A percentile compares a stretch with the other conserved stretches of the same genome.
These are phyloP conservation scores for Argentina silus DNA, from an alignment of 2,797 vertebrate genomes.

Conservation along the genomic window DNA sequence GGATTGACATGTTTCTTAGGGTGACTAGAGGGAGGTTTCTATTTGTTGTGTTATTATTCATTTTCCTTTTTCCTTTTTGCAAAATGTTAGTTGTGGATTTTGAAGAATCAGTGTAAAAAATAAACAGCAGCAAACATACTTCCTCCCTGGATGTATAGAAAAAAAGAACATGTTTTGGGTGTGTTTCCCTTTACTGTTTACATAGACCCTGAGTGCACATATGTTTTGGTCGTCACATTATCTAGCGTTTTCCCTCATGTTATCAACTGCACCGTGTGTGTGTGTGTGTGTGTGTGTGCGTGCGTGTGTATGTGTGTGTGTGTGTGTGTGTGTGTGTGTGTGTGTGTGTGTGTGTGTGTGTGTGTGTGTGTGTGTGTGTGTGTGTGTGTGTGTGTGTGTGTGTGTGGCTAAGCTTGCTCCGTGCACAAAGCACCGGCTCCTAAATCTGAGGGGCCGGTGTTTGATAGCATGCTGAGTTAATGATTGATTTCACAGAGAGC, in stretches of 20 bases:
- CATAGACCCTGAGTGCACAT: slow-evolving; percentile 50
- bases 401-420: slow-evolving; percentile 22
- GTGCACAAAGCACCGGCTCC: slow-evolving; percentile 44
- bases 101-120: slow-evolving; percentile 35
- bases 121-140: slow-evolving; percentile 40
- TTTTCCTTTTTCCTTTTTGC: slow-evolving; percentile 37
- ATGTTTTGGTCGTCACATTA: slow-evolving; percentile 42
- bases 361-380: background rate
- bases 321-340: slow-evolving; percentile 5
- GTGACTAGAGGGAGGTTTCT: slow-evolving; percentile 40
- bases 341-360: slow-evolving; percentile 13
- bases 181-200: slow-evolving; percentile 56
- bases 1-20: slow-evolving; percentile 26
- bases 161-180: slow-evolving; percentile 40
- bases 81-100: slow-evolving; percentile 43
- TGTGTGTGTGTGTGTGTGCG: slow-evolving; percentile 26
- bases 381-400: slow-evolving; percentile 14
- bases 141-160: slow-evolving; percentile 49
- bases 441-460: slow-evolving; percentile 44
- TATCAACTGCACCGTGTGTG: slow-evolving; percentile 28
- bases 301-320: slow-evolving; percentile 15
- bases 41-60: slow-evolving; percentile 21
- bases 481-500: slow-evolving; percentile 68
- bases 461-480: slow-evolving; percentile 72
- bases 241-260: slow-evolving; percentile 43